Evolutionary conservation across 1,140 invertebrate species (phyloP).

Genomic region (Saccostrea echinata): DNA sequence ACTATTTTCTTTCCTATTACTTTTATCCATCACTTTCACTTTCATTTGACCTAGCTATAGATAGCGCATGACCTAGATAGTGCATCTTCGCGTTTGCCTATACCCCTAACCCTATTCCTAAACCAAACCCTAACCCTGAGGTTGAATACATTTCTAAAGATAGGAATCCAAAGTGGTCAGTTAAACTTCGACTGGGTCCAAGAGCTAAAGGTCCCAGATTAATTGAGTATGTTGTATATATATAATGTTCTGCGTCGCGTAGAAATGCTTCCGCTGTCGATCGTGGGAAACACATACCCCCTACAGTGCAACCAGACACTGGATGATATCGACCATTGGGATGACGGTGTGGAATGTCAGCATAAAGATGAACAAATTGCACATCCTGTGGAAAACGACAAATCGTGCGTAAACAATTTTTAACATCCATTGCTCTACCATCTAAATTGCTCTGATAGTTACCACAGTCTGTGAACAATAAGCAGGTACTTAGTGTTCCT

Average conservation of each 20-base stretch:
- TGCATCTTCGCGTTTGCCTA: no score
- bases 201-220: neutral
- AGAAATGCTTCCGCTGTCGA: neutral
- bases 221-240: neutral
- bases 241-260: neutral
- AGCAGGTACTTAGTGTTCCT: neutral
- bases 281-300: neutral
- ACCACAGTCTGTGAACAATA: constrained; percentile 42
- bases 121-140: neutral
- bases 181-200: neutral
- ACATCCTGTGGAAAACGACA: neutral
- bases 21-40: no score
- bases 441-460: constrained; percentile 49
- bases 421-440: constrained; percentile 36
- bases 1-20: no score
- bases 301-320: neutral
- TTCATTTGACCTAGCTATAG: no score
- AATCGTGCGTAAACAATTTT: neutral
- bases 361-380: neutral
- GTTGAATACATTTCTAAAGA: neutral
- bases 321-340: neutral
- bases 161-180: neutral
- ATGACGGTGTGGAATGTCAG: neutral
- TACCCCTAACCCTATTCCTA: no score
- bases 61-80: no score